Percentiles rank a stretch among this genome's conserved stretches.
Evolutionary conservation across 2,797 vertebrate genomes (phyloP).

Genomic region (Poecilia wingei): DNA sequence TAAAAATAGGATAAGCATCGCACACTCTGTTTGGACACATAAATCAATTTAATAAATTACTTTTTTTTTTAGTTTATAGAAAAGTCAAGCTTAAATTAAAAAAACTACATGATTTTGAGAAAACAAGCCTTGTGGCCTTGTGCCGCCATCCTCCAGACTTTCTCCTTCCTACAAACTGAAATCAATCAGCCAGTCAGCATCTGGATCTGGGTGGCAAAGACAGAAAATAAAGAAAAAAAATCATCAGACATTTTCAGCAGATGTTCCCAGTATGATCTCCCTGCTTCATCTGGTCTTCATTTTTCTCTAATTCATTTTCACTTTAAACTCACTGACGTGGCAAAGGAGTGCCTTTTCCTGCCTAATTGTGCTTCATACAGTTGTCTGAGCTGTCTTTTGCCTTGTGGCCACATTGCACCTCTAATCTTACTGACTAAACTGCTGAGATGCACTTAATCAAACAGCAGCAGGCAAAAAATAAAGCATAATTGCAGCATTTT

Average conservation of each 20-base stretch:
- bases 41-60: too few species aligned
- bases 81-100: too few species aligned
- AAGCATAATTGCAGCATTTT: constrained; percentile 44
- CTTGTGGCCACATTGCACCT: background rate
- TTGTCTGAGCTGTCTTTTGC: background rate
- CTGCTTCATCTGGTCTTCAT: background rate
- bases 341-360: background rate
- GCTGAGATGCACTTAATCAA: constrained; percentile 24
- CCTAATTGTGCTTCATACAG: background rate
- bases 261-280: background rate
- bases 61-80: too few species aligned
- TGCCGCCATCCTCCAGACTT: too few species aligned
- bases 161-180: background rate
- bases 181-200: background rate
- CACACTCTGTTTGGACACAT: background rate
- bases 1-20: background rate
- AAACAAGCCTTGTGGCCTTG: too few species aligned
- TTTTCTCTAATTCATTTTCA: background rate
- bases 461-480: background rate
- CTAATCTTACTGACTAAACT: constrained; percentile 1
- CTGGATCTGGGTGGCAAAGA: background rate
- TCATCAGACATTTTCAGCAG: background rate
- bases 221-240: background rate
- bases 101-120: too few species aligned
- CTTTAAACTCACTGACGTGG: constrained; percentile 6